Evolutionary conservation across 2,888 invertebrate genomes (phyloP).

Genomic region (Melinaea menophilus): DNA sequence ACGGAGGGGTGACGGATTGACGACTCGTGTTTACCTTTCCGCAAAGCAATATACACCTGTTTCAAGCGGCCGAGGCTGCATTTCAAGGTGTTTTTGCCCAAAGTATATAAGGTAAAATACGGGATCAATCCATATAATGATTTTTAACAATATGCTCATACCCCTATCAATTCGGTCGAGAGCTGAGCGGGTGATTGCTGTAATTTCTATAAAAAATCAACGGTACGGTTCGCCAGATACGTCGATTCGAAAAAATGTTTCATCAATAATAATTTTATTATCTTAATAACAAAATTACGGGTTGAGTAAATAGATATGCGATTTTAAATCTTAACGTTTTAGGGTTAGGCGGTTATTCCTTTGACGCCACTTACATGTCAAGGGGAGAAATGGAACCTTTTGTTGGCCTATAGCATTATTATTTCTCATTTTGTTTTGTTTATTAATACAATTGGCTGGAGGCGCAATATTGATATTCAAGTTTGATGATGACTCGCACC

Average conservation of each 20-base stretch:
- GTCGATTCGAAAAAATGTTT: constrained; percentile 76
- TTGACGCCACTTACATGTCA: constrained; percentile 58
- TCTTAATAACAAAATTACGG: constrained; percentile 78
- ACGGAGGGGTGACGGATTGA: constrained; percentile 30
- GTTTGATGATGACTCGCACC: constrained; percentile 75
- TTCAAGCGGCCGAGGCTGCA: constrained; percentile 7
- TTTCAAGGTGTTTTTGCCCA: background rate
- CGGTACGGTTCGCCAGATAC: constrained; percentile 75
- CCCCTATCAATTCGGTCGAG: constrained; percentile 69
- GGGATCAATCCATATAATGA: background rate
- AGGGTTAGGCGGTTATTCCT: constrained; percentile 59
- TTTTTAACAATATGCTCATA: constrained; percentile 29
- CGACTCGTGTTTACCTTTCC: constrained; percentile 22
- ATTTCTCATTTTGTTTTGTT: constrained; percentile 79
- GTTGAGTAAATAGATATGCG: constrained; percentile 58
- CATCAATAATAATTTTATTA: constrained; percentile 78
- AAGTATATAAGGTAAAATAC: background rate
- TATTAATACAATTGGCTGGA: constrained; percentile 78
- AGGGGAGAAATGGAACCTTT: constrained; percentile 78
- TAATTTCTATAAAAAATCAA: constrained; percentile 74
- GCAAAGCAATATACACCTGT: constrained; percentile 13
- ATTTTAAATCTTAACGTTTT: constrained; percentile 63
- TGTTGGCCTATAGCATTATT: constrained; percentile 78
- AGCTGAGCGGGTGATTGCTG: constrained; percentile 66
- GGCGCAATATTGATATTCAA: constrained; percentile 79